phyloP scores from a whole-genome alignment of 2,888 invertebrate genomes.

The Petrophora chlorosata region DNA sequence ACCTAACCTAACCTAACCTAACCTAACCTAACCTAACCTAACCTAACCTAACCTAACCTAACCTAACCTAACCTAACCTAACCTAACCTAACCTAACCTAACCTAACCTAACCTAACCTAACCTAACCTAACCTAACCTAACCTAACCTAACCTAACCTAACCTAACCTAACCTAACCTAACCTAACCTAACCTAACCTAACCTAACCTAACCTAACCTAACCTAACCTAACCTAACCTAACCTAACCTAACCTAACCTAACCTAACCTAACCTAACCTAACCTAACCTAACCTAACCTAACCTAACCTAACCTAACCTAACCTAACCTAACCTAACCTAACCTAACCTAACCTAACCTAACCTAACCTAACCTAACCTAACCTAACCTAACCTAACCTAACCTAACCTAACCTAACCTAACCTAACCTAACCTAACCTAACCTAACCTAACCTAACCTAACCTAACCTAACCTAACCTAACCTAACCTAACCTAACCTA shows the following conservation, averaged over 20 bases:
- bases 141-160: conserved; percentile 10
- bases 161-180: conserved; percentile 10
- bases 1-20: conserved; percentile 10
- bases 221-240: conserved; percentile 13
- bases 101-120: conserved; percentile 10
- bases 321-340: conserved; percentile 7
- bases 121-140: conserved; percentile 10
- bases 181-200: conserved; percentile 10
- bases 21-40: conserved; percentile 13
- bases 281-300: conserved; percentile 6
- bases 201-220: conserved; percentile 17
- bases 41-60: conserved; percentile 21
- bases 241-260: conserved; percentile 16
- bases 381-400: conserved; percentile 21
- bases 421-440: conserved; percentile 11
- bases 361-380: conserved; percentile 9
- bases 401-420: conserved; percentile 24
- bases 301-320: conserved; percentile 7
- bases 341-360: conserved; percentile 7
- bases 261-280: conserved; percentile 9
- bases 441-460: conserved; percentile 9
- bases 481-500: conserved; percentile 10
- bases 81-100: conserved; percentile 10
- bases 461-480: conserved; percentile 10
- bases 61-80: conserved; percentile 10